Evolutionary conservation across 1,140 invertebrate species (phyloP).

Genomic region (Acromyrmex echinatior): DNA sequence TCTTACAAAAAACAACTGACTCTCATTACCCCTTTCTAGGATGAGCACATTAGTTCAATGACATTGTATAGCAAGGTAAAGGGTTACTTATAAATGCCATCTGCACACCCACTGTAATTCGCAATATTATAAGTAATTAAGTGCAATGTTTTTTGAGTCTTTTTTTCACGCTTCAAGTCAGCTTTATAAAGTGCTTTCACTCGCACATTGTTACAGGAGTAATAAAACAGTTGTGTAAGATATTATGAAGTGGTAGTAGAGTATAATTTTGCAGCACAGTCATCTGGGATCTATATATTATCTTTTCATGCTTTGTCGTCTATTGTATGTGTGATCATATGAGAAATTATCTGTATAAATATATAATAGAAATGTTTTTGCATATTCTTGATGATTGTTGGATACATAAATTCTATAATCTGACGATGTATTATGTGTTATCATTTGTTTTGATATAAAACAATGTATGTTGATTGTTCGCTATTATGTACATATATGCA

Average conservation of each 20-base stretch:
- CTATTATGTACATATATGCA: conserved; percentile 4
- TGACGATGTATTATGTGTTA: conserved; percentile 8
- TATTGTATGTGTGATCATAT: neutral
- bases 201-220: conserved; percentile 49
- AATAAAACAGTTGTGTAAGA: conserved; percentile 17
- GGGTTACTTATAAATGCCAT: conserved; percentile 72
- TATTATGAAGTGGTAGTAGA: conserved; percentile 52
- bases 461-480: neutral
- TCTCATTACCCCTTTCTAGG: conserved; percentile 82
- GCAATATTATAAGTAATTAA: conserved; percentile 63
- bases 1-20: conserved; percentile 64
- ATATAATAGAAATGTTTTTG: conserved; percentile 3
- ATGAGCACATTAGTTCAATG: conserved; percentile 85
- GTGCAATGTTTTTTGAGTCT: conserved; percentile 50
- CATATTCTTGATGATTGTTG: neutral
- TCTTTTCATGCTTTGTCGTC: conserved; percentile 34
- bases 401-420: neutral
- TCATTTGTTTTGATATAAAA: conserved; percentile 25
- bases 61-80: conserved; percentile 85
- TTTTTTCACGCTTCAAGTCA: conserved; percentile 67
- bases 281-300: conserved; percentile 33
- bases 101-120: conserved; percentile 67
- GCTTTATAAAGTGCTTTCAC: conserved; percentile 62
- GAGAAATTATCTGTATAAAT: neutral
- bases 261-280: conserved; percentile 60